These are phyloP conservation scores for Drosophila melanica DNA, from an alignment of 1,140 invertebrate species.

Conservation along the genomic window DNA sequence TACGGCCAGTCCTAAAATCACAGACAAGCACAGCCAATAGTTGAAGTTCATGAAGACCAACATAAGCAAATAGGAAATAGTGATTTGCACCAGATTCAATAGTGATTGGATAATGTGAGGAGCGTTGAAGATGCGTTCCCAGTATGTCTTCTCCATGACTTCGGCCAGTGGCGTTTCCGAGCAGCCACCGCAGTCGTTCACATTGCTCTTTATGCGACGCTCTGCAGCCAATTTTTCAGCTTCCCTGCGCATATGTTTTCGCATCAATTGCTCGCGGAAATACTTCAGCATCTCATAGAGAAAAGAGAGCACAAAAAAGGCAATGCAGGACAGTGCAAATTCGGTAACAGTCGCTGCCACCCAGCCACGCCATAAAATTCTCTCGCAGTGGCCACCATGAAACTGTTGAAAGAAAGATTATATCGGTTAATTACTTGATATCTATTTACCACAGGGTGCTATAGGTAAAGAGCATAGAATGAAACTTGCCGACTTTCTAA, in stretches of 20 bases:
- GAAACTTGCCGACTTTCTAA: no score
- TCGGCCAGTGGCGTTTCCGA: slow-evolving; percentile 58
- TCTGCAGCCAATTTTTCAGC: slow-evolving; percentile 57
- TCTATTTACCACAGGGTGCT: slow-evolving; percentile 4
- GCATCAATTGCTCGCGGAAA: slow-evolving; percentile 59
- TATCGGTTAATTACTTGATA: neutral
- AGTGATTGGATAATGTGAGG: slow-evolving; percentile 92
- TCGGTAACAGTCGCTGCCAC: slow-evolving; percentile 66
- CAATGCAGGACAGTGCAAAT: slow-evolving; percentile 70
- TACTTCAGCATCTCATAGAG: slow-evolving; percentile 78
- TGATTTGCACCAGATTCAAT: slow-evolving; percentile 94
- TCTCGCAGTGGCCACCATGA: slow-evolving; percentile 89
- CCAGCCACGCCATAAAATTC: slow-evolving; percentile 93
- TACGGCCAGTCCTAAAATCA: slow-evolving; percentile 93
- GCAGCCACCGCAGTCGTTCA: slow-evolving; percentile 41
- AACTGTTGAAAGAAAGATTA: slow-evolving; percentile 86
- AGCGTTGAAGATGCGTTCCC: slow-evolving; percentile 55
- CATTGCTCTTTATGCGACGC: slow-evolving; percentile 39
- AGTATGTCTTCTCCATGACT: slow-evolving; percentile 50
- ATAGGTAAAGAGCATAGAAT: neutral
- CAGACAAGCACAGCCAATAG: slow-evolving; percentile 94
- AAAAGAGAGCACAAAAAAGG: slow-evolving; percentile 66
- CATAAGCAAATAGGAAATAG: slow-evolving; percentile 97
- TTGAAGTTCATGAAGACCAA: slow-evolving; percentile 99
- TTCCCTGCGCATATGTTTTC: slow-evolving; percentile 46